These are phyloP conservation scores for Tiliqua scincoides DNA, from an alignment of 2,113 vertebrate species.

Conservation along the genomic window DNA sequence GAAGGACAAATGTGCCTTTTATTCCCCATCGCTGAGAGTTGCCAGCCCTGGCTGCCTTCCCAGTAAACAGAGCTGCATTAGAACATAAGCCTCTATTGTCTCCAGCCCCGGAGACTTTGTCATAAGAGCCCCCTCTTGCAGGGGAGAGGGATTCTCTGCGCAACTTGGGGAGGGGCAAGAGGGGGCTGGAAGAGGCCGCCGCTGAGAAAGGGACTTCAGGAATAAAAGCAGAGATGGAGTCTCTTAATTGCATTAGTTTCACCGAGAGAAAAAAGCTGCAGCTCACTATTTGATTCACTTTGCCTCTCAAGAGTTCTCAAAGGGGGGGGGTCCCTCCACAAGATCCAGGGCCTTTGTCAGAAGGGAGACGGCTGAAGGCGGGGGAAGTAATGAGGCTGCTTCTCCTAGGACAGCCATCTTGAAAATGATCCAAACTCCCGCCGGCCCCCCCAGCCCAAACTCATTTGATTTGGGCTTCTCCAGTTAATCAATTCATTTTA, in stretches of 20 bases:
- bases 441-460: neutral
- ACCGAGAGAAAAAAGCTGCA: neutral
- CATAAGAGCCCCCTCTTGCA: slow-evolving; percentile 15
- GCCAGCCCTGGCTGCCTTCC: slow-evolving; percentile 69
- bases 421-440: fast-evolving
- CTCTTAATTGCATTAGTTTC: neutral
- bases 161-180: neutral
- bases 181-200: neutral
- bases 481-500: too few species aligned
- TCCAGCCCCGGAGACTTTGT: slow-evolving; percentile 46
- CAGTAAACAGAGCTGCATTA: slow-evolving; percentile 43
- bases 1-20: slow-evolving; percentile 66
- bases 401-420: neutral
- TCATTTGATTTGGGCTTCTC: neutral
- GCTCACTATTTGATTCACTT: fast-evolving
- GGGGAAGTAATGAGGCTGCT: neutral
- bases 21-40: slow-evolving; percentile 57
- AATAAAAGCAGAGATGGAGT: neutral
- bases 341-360: slow-evolving; percentile 37
- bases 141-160: neutral
- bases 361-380: fast-evolving
- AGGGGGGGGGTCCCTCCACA: neutral
- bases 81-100: slow-evolving; percentile 73
- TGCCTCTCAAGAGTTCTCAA: neutral
- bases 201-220: slow-evolving; percentile 30